A percentile compares a stretch with the other conserved stretches of the same genome.
These are phyloP conservation scores for Parambassis ranga DNA, from an alignment of 2,797 vertebrate species.

Conservation along the genomic window DNA sequence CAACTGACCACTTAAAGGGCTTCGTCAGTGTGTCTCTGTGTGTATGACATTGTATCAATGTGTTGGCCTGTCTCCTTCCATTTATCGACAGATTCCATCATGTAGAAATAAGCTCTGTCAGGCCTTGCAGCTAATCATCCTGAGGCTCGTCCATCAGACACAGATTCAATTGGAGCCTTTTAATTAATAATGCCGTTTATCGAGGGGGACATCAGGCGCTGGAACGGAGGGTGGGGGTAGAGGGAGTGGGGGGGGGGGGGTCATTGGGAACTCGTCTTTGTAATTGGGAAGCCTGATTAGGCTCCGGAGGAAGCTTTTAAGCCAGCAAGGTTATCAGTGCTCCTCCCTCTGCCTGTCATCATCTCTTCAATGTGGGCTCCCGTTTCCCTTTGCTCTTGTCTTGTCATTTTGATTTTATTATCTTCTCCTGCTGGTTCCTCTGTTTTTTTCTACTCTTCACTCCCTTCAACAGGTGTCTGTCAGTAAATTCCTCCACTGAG, in stretches of 20 bases:
- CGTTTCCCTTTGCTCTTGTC: conserved; percentile 47
- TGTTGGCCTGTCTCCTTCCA: conserved; percentile 57
- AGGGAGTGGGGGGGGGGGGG: conserved; percentile 36
- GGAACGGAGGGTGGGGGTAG: conserved; percentile 48
- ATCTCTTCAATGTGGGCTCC: conserved; percentile 56
- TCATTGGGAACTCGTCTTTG: conserved; percentile 69
- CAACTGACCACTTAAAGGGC: background rate
- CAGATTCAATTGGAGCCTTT: conserved; percentile 82
- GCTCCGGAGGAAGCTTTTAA: conserved; percentile 82
- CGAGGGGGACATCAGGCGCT: conserved; percentile 75
- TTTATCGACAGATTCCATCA: conserved; percentile 69
- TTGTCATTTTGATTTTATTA: conserved; percentile 57
- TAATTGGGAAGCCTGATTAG: conserved; percentile 84
- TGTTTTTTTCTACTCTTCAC: conserved; percentile 12
- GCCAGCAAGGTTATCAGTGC: conserved; percentile 84
- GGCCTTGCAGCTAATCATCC: conserved; percentile 72
- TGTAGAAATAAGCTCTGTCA: conserved; percentile 65
- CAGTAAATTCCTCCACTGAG: conserved; percentile 11
- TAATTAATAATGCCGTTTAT: conserved; percentile 87
- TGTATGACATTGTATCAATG: conserved; percentile 48
- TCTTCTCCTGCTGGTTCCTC: conserved; percentile 37
- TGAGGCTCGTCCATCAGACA: conserved; percentile 76
- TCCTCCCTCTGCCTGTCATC: conserved; percentile 78
- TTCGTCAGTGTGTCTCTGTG: conserved; percentile 12
- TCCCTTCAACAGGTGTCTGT: conserved; percentile 55